Base-by-base conservation (phyloP, 1,140 invertebrate genomes). In the Eubasilissa regina region DNA sequence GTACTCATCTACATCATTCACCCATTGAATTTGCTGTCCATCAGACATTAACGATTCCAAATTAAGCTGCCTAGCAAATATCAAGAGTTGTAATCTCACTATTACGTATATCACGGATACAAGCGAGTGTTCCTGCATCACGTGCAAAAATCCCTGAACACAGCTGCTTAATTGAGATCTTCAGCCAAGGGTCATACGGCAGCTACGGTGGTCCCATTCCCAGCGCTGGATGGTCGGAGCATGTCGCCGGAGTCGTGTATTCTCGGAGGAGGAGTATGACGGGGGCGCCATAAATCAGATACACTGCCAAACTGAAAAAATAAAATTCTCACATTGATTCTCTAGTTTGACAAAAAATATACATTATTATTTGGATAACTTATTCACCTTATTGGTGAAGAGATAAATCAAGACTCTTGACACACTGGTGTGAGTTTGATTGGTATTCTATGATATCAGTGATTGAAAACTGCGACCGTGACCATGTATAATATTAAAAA, bases 241-340 rank as follows among this genome's bases (percentile, higher is more conserved):
- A 55, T 25, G 25, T 74, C 53, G 12, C 56, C 44, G 51, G 55
- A 44, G 25, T 74, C 70, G 21, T 8, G 21, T 15, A 56, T 15
- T 35, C 53, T 74, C 35, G 74, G 74, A 17, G 62, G 3, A 9
- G 66, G 48, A 10, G 60, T 0, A 13, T 35, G 19, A 11, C 62
- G 53, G 1, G 75, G 77, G n/a, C 56, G 35, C 80, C 80, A 81
- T 25, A 81, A 45, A 25, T 81, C 77, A 6, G 80, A 81, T 7
- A 81, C 68, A 21, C 80, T 76, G 17, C 35, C 70, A 79, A 81
- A 81, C 80, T 81, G 56, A 43, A 81, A 79, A 76, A n/a, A 53
- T 43, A 56, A 21, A 64, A 48, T 73, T 19, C 19, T 25, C 7
- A 48, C 47, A 8, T 12, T 48, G 47, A 48, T 12, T 48, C 19